These are phyloP conservation scores for Colistium nudipinnis DNA, from an alignment of 2,113 vertebrate species.

Conservation along the genomic window DNA sequence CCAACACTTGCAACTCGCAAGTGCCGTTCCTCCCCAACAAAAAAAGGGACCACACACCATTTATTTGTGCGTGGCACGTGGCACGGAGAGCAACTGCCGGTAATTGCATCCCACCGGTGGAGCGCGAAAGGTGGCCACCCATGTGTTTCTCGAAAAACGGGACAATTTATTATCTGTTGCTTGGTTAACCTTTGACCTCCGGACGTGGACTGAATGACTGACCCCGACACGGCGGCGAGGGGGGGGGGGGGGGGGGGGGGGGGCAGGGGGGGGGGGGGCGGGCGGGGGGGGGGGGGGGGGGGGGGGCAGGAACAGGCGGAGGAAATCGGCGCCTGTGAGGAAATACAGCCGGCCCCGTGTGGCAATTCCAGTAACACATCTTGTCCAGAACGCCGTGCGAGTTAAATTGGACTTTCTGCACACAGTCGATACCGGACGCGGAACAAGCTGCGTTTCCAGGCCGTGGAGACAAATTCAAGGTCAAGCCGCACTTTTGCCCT, in stretches of 20 bases:
- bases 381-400: too few relatives aligned
- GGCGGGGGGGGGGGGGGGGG: too few relatives aligned
- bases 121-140: slow-evolving; percentile 3
- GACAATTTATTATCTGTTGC: slow-evolving; percentile 65
- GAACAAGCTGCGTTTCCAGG: slow-evolving; percentile 48
- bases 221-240: slow-evolving; percentile 74
- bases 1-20: slow-evolving; percentile 50
- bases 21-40: slow-evolving; percentile 48
- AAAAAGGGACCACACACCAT: slow-evolving; percentile 69
- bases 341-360: slow-evolving; percentile 25
- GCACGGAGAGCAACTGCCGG: slow-evolving; percentile 19
- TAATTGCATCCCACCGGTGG: slow-evolving; percentile 48
- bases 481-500: slow-evolving; percentile 44
- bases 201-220: slow-evolving; percentile 57
- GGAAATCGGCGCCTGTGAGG: slow-evolving; percentile 46
- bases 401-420: slow-evolving; percentile 38
- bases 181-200: slow-evolving; percentile 72
- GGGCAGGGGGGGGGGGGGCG: too few relatives aligned
- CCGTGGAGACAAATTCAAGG: slow-evolving; percentile 47
- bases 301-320: slow-evolving; percentile 73
- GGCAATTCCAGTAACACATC: slow-evolving; percentile 10
- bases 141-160: slow-evolving; percentile 65
- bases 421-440: slow-evolving; percentile 29
- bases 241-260: too few relatives aligned
- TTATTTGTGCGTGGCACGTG: slow-evolving; percentile 9